Conservation (phyloP, 1,140 invertebrate genomes). For the honey bee (Apis mellifera) region Amel_HAv3.1 CM009942.2:2252001-2252500, state of each 20-base stretch:
- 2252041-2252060: conserved; percentile 49
- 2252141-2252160: not conserved
- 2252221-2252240: not conserved
- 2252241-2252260: not conserved
- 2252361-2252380: not conserved
- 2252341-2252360: not conserved
- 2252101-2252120: not conserved
- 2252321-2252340: not conserved
- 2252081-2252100: conserved; percentile 43
- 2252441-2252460: not conserved
- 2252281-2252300: not conserved
- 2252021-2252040: conserved; percentile 31
- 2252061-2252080: conserved; percentile 48
- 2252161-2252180: not conserved
- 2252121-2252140: not conserved
- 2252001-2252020: conserved; percentile 7
- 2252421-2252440: not conserved
- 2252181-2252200: not conserved
- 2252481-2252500: too few relatives aligned
- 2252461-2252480: not conserved
- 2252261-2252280: not conserved
- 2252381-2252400: not conserved
- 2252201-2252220: not conserved
- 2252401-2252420: not conserved
- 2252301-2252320: not conserved